These are phyloP conservation scores for Cebuella pygmaea DNA, from an alignment of 2,797 vertebrate genomes.

Conservation along the genomic window DNA sequence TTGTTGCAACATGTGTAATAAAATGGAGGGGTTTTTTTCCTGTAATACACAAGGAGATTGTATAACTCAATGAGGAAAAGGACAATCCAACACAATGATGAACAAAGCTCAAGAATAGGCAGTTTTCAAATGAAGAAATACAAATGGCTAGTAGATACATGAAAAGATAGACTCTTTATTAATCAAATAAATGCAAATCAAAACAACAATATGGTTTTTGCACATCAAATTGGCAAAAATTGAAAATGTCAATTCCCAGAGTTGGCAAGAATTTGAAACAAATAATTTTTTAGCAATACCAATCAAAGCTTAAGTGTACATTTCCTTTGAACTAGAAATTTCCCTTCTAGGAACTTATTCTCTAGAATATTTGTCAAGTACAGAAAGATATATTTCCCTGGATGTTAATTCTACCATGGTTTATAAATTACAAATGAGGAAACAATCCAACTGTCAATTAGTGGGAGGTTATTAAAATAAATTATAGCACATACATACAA, in stretches of 20 bases:
- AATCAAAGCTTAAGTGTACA: background rate
- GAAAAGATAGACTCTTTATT: constrained; percentile 12
- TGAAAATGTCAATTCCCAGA: background rate
- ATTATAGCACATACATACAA: background rate
- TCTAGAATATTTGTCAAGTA: constrained; percentile 17
- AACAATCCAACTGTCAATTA: background rate
- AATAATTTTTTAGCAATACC: background rate
- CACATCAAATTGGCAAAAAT: constrained; percentile 14
- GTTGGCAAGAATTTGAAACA: constrained; percentile 14
- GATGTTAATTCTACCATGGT: background rate
- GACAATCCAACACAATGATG: background rate
- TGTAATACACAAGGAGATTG: background rate
- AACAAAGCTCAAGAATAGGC: background rate
- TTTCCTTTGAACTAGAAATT: constrained; percentile 17
- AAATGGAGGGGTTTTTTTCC: background rate
- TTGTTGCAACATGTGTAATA: background rate
- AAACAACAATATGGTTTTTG: constrained; percentile 5
- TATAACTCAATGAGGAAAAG: background rate
- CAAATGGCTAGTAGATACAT: background rate
- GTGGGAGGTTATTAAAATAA: background rate
- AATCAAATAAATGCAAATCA: constrained; percentile 36
- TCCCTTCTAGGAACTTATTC: background rate
- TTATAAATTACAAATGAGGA: background rate
- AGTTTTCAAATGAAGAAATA: constrained; percentile 20
- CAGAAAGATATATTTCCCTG: background rate